Percentiles rank a stretch among this genome's conserved stretches.
Conservation (phyloP, 92 coral and sea anemone genomes). For the Bergia puertoricense region DNA sequence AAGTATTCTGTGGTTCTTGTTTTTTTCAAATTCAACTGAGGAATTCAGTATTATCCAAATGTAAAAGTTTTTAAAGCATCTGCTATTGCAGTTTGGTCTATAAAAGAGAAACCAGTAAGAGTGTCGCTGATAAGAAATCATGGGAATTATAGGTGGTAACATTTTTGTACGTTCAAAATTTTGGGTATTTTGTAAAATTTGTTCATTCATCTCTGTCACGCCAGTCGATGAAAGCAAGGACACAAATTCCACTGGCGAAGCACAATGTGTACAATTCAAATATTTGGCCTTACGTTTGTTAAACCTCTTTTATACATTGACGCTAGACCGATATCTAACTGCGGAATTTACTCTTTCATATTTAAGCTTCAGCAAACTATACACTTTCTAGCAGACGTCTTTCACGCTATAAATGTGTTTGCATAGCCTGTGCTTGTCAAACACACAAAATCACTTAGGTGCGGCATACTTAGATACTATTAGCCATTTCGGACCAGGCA, state of each 20-base stretch:
- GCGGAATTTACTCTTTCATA: background rate
- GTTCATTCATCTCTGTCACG: conserved; percentile 17
- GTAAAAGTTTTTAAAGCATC: too few relatives aligned
- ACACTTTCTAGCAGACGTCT: background rate
- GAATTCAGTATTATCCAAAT: background rate
- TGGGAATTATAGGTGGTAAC: background rate
- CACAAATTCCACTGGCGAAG: conserved; percentile 4
- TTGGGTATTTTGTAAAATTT: background rate
- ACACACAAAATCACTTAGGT: background rate
- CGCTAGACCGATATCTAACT: background rate
- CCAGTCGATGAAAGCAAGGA: background rate
- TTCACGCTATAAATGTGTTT: background rate
- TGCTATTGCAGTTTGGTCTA: too few relatives aligned
- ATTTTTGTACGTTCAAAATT: background rate
- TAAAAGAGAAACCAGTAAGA: background rate
- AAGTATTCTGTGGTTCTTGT: too few relatives aligned
- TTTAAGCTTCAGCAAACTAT: background rate
- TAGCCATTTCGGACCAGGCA: background rate
- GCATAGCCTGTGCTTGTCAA: background rate
- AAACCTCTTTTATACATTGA: background rate
- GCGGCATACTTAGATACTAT: background rate
- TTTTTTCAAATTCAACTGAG: background rate
- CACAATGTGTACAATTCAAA: background rate
- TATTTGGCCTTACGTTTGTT: background rate
- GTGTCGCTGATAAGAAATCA: background rate